A percentile compares a stretch with the other conserved stretches of the same genome.
Evolutionary conservation across 2,797 vertebrate species (phyloP).

Genomic region (Nothura maculosa): DNA sequence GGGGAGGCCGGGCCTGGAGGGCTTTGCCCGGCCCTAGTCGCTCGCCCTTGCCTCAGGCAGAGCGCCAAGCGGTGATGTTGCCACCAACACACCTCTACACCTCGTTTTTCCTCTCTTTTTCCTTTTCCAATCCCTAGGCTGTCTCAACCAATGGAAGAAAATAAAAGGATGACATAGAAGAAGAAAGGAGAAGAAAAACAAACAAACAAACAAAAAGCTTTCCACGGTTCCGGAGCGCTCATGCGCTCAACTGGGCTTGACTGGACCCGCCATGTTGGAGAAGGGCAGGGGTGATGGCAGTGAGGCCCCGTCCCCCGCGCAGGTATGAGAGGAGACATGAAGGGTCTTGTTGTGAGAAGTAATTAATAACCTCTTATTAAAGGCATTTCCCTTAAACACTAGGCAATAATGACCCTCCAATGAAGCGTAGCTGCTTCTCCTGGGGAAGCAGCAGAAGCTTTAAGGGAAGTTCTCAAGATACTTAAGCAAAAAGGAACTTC

Average conservation of each 20-base stretch:
- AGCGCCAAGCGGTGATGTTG: fast-evolving
- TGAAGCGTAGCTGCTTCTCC: not conserved
- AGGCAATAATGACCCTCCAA: not conserved
- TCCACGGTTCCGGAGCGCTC: fast-evolving
- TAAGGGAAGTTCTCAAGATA: not conserved
- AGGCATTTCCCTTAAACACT: not conserved
- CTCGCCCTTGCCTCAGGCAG: not conserved
- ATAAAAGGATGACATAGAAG: fast-evolving
- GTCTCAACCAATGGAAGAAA: fast-evolving
- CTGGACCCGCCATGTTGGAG: not conserved
- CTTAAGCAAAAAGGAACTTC: not conserved
- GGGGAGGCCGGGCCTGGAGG: fast-evolving
- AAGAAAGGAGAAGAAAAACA: not conserved
- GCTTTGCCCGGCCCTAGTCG: not conserved
- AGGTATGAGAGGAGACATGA: fast-evolving
- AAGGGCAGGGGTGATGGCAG: not conserved
- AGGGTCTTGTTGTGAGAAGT: not conserved
- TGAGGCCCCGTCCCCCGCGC: not conserved
- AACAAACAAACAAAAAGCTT: not conserved
- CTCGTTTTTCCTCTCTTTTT: fast-evolving
- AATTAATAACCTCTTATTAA: not conserved
- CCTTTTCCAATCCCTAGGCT: fast-evolving
- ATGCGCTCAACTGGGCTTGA: fast-evolving
- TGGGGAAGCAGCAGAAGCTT: not conserved
- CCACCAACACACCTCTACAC: fast-evolving